Evolutionary conservation across 1,140 invertebrate species (phyloP).

Genomic region (Nylanderia fulva): DNA sequence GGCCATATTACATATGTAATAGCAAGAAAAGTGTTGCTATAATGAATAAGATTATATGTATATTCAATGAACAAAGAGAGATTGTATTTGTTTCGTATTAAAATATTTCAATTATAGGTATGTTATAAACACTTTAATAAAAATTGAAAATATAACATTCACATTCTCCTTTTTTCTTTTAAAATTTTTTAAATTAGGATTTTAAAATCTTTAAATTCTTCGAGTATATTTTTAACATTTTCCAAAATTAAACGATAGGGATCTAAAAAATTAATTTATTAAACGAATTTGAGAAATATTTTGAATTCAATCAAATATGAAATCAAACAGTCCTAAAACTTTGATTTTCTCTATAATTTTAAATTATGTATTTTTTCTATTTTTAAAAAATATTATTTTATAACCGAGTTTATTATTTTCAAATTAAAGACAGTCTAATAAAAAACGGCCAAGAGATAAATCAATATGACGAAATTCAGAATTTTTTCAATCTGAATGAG

Average conservation of each 20-base stretch:
- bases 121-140: too few relatives aligned
- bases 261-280: neutral
- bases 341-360: too few relatives aligned
- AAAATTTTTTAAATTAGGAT: too few relatives aligned
- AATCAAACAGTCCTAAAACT: too few relatives aligned
- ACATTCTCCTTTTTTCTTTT: too few relatives aligned
- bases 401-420: conserved; percentile 51
- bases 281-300: neutral
- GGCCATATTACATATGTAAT: neutral
- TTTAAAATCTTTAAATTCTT: too few relatives aligned
- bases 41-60: neutral
- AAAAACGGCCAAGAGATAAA: neutral
- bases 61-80: neutral
- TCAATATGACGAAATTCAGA: conserved; percentile 36
- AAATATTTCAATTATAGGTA: neutral
- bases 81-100: neutral
- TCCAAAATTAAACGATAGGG: neutral
- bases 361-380: neutral
- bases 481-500: conserved; percentile 31
- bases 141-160: too few relatives aligned
- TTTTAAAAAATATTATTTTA: neutral
- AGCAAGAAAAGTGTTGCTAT: neutral
- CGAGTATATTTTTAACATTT: neutral
- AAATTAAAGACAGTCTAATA: conserved; percentile 35
- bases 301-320: neutral